A percentile compares a stretch with the other conserved stretches of the same genome.
Conservation (phyloP, 2,888 invertebrate species). For the Clusia tigrina region DNA sequence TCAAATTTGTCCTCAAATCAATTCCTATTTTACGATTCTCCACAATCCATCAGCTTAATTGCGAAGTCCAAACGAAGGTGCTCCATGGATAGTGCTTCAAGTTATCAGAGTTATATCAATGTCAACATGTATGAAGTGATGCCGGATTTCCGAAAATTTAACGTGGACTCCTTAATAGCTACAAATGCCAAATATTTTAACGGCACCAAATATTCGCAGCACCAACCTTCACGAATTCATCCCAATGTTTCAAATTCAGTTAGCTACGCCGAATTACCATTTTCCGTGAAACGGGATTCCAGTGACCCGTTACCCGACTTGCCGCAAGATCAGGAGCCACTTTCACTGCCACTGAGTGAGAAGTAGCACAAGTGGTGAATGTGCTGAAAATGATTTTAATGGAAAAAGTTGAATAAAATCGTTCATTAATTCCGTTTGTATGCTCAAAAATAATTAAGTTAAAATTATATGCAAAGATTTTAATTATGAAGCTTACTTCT, state of each 20-base stretch:
- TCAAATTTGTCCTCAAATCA: not conserved
- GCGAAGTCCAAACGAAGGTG: slow-evolving; percentile 32
- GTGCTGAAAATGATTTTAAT: slow-evolving; percentile 17
- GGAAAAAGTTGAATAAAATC: slow-evolving; percentile 26
- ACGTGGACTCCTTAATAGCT: slow-evolving; percentile 19
- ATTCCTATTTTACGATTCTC: too few species aligned
- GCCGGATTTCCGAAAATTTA: slow-evolving; percentile 44
- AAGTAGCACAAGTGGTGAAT: not conserved
- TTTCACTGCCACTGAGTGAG: slow-evolving; percentile 11
- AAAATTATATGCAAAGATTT: too few species aligned
- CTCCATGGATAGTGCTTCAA: slow-evolving; percentile 47
- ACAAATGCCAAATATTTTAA: not conserved
- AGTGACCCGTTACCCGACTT: slow-evolving; percentile 54
- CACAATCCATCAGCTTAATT: slow-evolving; percentile 17
- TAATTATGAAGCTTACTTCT: too few species aligned
- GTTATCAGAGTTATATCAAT: slow-evolving; percentile 54
- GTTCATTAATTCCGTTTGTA: not conserved
- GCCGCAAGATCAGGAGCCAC: slow-evolving; percentile 29
- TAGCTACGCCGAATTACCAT: slow-evolving; percentile 46
- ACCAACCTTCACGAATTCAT: slow-evolving; percentile 8
- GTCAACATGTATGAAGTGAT: slow-evolving; percentile 53
- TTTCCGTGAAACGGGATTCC: slow-evolving; percentile 43
- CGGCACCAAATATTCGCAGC: too few species aligned
- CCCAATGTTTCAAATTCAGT: slow-evolving; percentile 27
- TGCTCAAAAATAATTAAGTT: too few species aligned